These are phyloP conservation scores for Notechis scutatus DNA, from an alignment of 2,113 vertebrate genomes.

Conservation along the genomic window DNA sequence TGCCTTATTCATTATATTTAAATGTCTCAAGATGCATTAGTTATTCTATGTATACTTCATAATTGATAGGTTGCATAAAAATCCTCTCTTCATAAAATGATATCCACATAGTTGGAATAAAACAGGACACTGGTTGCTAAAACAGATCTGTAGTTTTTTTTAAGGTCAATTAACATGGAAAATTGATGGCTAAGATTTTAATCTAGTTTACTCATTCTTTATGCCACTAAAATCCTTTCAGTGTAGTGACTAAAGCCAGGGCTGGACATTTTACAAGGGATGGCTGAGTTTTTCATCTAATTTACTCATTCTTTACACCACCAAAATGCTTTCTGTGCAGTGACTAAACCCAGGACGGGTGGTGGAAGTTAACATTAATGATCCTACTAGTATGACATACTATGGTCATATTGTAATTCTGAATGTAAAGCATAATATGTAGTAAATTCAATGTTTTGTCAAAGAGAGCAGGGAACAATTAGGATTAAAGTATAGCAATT, in stretches of 20 bases:
- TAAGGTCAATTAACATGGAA: background rate
- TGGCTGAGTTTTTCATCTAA: background rate
- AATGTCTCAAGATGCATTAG: background rate
- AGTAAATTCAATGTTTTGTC: background rate
- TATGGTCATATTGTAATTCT: background rate
- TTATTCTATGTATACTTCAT: background rate
- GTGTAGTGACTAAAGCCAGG: background rate
- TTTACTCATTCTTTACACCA: background rate
- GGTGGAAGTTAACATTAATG: background rate
- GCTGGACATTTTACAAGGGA: background rate
- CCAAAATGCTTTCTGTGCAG: background rate
- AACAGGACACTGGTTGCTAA: background rate
- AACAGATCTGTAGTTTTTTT: background rate
- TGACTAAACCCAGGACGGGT: background rate
- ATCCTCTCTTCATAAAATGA: background rate
- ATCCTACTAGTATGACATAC: background rate
- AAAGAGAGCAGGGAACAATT: background rate
- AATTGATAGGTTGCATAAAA: background rate
- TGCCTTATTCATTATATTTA: background rate
- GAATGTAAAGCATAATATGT: background rate
- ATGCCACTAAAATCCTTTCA: background rate
- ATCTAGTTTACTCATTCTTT: background rate
- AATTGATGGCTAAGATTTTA: background rate
- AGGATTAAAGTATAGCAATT: background rate
- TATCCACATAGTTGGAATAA: background rate